Evolutionary conservation across 2,113 vertebrate genomes (phyloP), one percentile per base, ranked within the genome.

Genomic region (Ceyx cyanopectus): DNA sequence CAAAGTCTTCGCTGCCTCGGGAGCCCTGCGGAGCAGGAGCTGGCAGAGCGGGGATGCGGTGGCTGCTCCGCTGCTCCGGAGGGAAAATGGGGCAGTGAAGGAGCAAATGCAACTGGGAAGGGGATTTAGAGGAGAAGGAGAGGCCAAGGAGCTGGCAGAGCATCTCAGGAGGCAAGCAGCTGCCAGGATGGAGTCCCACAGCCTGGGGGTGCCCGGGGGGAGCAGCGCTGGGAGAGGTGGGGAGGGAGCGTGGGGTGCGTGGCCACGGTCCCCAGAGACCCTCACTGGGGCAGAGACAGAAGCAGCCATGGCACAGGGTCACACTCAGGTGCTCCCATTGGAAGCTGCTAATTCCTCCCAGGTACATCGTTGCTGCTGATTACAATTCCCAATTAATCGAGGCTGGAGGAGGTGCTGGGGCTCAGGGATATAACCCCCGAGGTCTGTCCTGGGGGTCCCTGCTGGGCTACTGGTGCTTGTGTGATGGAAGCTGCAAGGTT

Each of bases 361-460:
- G 87, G 85, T 46, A 67, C 92, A 92, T 86, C 7, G 17, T 65
- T 82, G 87, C 79, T 90, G 92, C 78, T 94, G 87, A 96, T 96
- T 89, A 65, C 84, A 81, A n/a, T 29, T 62, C 24, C 65, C 87
- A 79, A 80, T 85, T 85, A 87, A 81, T 81, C 93, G 90, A 86
- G 93, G 87, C 66, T 62, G 93, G 63, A 62, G 5, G 67, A 73
- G 87, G 65, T 61, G 10, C 57, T 41, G 30, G 1, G 48, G 53
- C 14, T 72, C 32, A 2, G 24, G 17, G 30, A 5, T 22, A 10
- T 5, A 19, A 16, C 11, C 23, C 40, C 26, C 14, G 6, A 53
- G 23, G 20, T 34, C 13, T 3, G 2, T 2, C 15, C 19, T 19
- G 58, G 14, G 20, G 10, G 0, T 32, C 20, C 14, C 7, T 20